Conservation (phyloP, 2,113 vertebrate genomes). For the Microtus ochrogaster region DNA sequence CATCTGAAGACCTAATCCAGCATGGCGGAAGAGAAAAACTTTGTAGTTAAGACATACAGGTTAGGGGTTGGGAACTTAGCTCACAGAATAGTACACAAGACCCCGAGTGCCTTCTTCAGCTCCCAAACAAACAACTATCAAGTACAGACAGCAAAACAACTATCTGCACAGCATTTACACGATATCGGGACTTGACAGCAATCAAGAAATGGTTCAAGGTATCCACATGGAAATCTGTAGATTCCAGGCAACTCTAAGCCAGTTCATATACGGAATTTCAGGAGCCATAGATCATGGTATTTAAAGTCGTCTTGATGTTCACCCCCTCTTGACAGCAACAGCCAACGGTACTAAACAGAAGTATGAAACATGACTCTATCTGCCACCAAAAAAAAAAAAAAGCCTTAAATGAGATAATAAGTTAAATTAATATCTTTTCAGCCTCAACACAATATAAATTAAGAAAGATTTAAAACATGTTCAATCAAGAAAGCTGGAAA, state of each 20-base stretch:
- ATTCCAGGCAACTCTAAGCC: background rate
- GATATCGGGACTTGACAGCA: background rate
- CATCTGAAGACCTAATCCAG: background rate
- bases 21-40: background rate
- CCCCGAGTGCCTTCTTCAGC: background rate
- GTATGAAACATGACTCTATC: constrained; percentile 4
- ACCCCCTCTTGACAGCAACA: background rate
- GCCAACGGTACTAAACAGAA: background rate
- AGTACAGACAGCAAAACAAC: background rate
- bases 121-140: background rate
- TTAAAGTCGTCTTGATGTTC: background rate
- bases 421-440: constrained; percentile 42
- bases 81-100: background rate
- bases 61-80: background rate
- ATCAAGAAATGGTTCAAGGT: background rate
- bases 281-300: background rate
- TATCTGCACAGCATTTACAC: background rate
- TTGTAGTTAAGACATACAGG: background rate
- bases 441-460: background rate
- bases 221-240: background rate
- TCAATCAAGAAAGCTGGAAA: background rate
- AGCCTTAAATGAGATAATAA: constrained; percentile 21
- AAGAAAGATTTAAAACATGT: constrained; percentile 1
- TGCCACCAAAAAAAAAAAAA: background rate
- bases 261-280: background rate